Evolutionary conservation across 2,888 invertebrate species (phyloP), one percentile per base, ranked within the genome.

Genomic region (Nymphalis urticae): DNA sequence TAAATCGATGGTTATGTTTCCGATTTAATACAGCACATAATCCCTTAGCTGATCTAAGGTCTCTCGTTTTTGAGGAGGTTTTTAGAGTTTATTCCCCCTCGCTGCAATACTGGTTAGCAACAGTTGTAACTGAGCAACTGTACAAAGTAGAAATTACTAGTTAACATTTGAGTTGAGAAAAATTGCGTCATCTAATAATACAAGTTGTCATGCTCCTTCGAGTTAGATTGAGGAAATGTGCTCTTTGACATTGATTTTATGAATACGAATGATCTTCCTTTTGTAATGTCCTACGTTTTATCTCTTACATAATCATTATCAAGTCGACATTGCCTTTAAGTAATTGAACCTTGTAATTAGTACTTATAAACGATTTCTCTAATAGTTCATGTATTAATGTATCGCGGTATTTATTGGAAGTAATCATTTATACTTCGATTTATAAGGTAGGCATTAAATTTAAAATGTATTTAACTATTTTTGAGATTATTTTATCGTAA

Each of bases 231-330:
- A 79, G 77, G 76, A 77, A 77, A 76, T 77, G 73, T 64, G 64
- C 66, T 74, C 73, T 74, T 75, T 77, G 77, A 76, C 78, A 79
- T 78, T 77, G 76, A 74, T 75, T 75, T 75, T 68, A 75, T 73
- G 74, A 75, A 77, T 73, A 74, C 67, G 71, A 76, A 76, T 74
- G 72, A 73, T 76, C 76, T 76, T 75, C 75, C 76, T 77, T 72
- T 68, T 73, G 70, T 72, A 53, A 58, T 36, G 21, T 61, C 47
- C 47, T 64, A 62, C 48, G 61, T 56, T 56, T 64, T 64, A 47
- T 24, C 36, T 64, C n/a, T 47, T 58, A 67, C 66, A 61, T 60
- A 63, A 64, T 71, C 56, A 63, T 48, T 66, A 64, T 60, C 59
- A 59, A 48, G 47, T 19, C 42, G 27, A 60, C 50, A 51, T 58